Evolutionary conservation across 2,113 vertebrate genomes (phyloP).

Genomic region (Pygoscelis antarcticus): DNA sequence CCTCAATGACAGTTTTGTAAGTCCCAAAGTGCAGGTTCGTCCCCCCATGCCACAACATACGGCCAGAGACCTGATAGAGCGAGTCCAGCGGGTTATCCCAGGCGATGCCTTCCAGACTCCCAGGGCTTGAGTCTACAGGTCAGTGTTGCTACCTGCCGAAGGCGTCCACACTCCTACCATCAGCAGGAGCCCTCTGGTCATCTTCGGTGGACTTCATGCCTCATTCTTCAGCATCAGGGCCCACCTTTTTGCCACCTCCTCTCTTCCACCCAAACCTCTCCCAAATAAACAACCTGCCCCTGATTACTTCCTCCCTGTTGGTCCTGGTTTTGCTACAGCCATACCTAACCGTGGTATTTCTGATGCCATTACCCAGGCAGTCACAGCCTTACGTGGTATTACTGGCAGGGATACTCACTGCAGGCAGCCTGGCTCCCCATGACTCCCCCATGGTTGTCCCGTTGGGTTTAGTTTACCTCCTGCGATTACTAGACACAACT

Average conservation of each 20-base stretch:
- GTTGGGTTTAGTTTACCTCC: neutral
- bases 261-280: neutral
- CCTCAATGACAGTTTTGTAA: neutral
- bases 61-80: neutral
- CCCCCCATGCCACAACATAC: rapidly evolving
- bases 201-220: neutral
- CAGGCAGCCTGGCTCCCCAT: neutral
- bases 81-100: rapidly evolving
- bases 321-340: neutral
- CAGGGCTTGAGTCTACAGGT: neutral
- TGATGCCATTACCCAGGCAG: neutral
- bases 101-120: neutral
- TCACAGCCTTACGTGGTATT: rapidly evolving
- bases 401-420: neutral
- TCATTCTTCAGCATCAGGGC: neutral
- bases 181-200: neutral
- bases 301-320: neutral
- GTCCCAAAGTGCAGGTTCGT: neutral
- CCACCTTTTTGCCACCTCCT: neutral
- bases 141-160: rapidly evolving
- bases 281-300: neutral
- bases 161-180: neutral
- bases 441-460: too few relatives aligned
- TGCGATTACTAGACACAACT: neutral
- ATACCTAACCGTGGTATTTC: neutral